Evolutionary conservation across 2,113 vertebrate species (phyloP).

Genomic region (Coreoperca whiteheadi): DNA sequence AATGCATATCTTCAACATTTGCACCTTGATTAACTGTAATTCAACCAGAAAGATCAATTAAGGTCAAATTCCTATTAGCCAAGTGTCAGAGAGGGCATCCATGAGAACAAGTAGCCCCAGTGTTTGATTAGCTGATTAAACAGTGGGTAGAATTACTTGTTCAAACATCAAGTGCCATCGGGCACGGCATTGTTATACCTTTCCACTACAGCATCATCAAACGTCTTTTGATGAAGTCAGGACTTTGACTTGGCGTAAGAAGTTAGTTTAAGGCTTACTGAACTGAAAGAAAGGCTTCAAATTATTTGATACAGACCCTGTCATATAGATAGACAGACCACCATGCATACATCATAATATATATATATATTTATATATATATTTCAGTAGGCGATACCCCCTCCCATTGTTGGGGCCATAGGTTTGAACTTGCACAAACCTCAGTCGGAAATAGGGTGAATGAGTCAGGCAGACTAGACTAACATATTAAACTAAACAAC

Average conservation of each 20-base stretch:
- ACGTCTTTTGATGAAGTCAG: constrained; percentile 33
- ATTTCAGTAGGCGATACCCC: too few relatives aligned
- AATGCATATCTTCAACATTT: constrained; percentile 12
- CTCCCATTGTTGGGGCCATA: background rate
- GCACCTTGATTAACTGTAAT: constrained; percentile 27
- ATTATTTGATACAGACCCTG: background rate
- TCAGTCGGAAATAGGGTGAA: too few relatives aligned
- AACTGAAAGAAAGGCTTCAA: background rate
- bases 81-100: constrained; percentile 27
- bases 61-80: constrained; percentile 40
- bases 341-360: background rate
- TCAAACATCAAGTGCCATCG: constrained; percentile 48
- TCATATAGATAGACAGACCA: background rate
- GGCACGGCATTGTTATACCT: constrained; percentile 5
- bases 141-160: constrained; percentile 39
- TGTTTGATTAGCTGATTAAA: constrained; percentile 69
- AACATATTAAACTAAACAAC: too few relatives aligned
- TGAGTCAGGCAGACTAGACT: too few relatives aligned
- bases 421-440: too few relatives aligned
- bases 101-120: constrained; percentile 15
- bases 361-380: background rate
- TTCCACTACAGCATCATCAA: constrained; percentile 16
- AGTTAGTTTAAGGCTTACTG: constrained; percentile 1
- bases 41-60: constrained; percentile 33
- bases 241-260: constrained; percentile 10